A percentile compares a stretch with the other conserved stretches of the same genome.
Evolutionary conservation across 2,113 vertebrate genomes (phyloP).

Genomic region (Poeciliopsis turrubarensis): DNA sequence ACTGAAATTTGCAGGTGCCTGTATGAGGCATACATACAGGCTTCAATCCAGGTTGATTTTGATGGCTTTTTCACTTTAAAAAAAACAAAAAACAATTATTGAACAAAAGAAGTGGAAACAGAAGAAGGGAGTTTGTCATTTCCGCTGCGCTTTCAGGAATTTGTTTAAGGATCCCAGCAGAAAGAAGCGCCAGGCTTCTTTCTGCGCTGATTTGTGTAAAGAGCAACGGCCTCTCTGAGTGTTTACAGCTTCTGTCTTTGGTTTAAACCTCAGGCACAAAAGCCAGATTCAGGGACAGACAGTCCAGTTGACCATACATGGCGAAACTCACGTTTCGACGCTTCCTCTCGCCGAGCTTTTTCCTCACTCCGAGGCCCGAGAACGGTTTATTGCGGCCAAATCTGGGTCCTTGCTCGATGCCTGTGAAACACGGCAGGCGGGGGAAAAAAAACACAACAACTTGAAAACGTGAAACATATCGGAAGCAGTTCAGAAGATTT

Average conservation of each 20-base stretch:
- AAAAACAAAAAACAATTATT: too few relatives aligned
- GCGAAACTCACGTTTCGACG: slow-evolving; percentile 40
- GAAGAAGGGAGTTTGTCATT: too few relatives aligned
- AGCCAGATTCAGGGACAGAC: slow-evolving; percentile 27
- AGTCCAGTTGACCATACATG: slow-evolving; percentile 55
- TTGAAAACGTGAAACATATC: neutral
- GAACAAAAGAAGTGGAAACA: too few relatives aligned
- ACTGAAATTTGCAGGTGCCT: too few relatives aligned
- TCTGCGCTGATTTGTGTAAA: neutral
- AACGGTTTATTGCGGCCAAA: neutral
- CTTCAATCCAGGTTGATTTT: too few relatives aligned
- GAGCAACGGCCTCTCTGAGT: neutral
- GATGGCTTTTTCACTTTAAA: too few relatives aligned
- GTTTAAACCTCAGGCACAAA: slow-evolving; percentile 16
- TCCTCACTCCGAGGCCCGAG: neutral
- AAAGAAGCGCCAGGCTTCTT: neutral
- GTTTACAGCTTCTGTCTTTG: slow-evolving; percentile 19
- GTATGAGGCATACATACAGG: too few relatives aligned
- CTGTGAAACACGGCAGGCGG: neutral
- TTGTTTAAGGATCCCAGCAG: neutral
- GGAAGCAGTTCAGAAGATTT: too few relatives aligned
- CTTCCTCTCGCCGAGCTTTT: slow-evolving; percentile 23
- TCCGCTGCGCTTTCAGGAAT: too few relatives aligned
- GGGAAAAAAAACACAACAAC: neutral
- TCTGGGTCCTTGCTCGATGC: neutral